Percentiles rank a stretch among this genome's conserved stretches.
Evolutionary conservation across 2,113 vertebrate genomes (phyloP).

Genomic region (Acanthisitta chloris): DNA sequence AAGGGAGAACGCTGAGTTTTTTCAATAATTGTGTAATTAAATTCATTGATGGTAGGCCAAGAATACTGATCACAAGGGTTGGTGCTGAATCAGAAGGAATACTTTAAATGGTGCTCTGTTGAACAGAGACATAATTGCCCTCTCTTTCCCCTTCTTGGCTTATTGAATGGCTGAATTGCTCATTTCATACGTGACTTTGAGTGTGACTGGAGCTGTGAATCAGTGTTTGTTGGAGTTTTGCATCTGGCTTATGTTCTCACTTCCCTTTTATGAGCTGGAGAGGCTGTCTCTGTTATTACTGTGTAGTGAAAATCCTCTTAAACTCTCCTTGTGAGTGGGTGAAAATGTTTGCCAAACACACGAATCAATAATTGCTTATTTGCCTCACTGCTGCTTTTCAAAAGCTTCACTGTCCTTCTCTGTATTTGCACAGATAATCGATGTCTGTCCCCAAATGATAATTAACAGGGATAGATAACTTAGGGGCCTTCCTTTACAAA

Average conservation of each 20-base stretch:
- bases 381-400: slow-evolving; percentile 44
- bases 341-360: slow-evolving; percentile 46
- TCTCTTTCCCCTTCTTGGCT: slow-evolving; percentile 5
- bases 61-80: slow-evolving; percentile 46
- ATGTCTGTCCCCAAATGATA: neutral
- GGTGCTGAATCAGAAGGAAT: slow-evolving; percentile 70
- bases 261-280: slow-evolving; percentile 63
- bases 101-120: slow-evolving; percentile 61
- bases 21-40: slow-evolving; percentile 48
- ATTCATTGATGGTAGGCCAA: slow-evolving; percentile 45
- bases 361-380: slow-evolving; percentile 69
- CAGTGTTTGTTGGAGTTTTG: slow-evolving; percentile 73
- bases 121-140: slow-evolving; percentile 37
- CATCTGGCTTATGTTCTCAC: slow-evolving; percentile 60
- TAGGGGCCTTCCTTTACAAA: slow-evolving; percentile 7
- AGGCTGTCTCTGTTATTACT: slow-evolving; percentile 57
- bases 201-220: slow-evolving; percentile 73
- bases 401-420: slow-evolving; percentile 49
- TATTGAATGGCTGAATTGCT: slow-evolving; percentile 50
- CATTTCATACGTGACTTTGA: slow-evolving; percentile 66
- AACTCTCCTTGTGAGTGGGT: slow-evolving; percentile 39
- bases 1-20: neutral
- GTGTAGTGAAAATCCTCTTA: slow-evolving; percentile 42
- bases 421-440: slow-evolving; percentile 39
- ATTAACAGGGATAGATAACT: slow-evolving; percentile 14